Evolutionary conservation across 2,888 invertebrate species (phyloP).

Genomic region (Parasteatoda lunata): DNA sequence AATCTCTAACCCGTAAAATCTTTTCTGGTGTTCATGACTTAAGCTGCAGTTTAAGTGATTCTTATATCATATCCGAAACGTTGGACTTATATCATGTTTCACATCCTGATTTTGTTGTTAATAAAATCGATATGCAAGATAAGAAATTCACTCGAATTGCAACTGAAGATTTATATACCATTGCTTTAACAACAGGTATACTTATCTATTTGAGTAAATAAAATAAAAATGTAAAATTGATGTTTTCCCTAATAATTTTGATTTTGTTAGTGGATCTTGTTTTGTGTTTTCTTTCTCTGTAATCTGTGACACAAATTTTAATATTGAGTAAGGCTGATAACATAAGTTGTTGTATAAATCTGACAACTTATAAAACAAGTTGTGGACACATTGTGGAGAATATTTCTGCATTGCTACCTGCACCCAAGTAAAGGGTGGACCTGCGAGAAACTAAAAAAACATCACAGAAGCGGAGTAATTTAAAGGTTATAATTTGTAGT

Average conservation of each 20-base stretch:
- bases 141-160: slow-evolving; percentile 12
- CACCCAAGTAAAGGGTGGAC: too few relatives aligned
- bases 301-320: too few relatives aligned
- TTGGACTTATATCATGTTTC: slow-evolving; percentile 6
- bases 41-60: slow-evolving; percentile 17
- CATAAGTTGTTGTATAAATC: too few relatives aligned
- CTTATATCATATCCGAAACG: slow-evolving; percentile 2
- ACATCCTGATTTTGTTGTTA: not conserved
- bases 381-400: too few relatives aligned
- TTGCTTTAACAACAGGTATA: slow-evolving; percentile 46
- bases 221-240: not conserved
- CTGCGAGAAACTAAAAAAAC: too few relatives aligned
- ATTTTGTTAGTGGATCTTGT: too few relatives aligned
- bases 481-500: too few relatives aligned
- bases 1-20: not conserved
- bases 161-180: slow-evolving; percentile 52
- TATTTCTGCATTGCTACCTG: too few relatives aligned
- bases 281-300: too few relatives aligned
- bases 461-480: too few relatives aligned
- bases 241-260: not conserved
- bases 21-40: not conserved
- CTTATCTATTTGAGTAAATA: not conserved
- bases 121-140: not conserved
- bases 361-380: too few relatives aligned
- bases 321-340: too few relatives aligned